Evolutionary conservation across 2,113 vertebrate genomes (phyloP), one percentile per base, ranked within the genome.

Genomic region (Chamaea fasciata): DNA sequence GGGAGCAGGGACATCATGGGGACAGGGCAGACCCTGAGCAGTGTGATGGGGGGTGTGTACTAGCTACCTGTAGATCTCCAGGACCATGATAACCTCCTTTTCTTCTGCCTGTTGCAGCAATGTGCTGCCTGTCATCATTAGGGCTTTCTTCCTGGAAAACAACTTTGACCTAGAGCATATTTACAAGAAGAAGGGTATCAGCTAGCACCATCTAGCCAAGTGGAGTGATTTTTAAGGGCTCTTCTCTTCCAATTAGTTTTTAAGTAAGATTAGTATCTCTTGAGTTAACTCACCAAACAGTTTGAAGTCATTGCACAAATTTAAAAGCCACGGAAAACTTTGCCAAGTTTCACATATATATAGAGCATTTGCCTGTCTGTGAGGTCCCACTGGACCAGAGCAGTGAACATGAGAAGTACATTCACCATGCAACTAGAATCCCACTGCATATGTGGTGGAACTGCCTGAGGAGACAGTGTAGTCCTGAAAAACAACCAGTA

Each of bases 191-290:
- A 76, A 20, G 14, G 49, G 26, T 7, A 4, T 76, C 57, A 74
- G 16, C 44, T 75, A 63, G 39, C n/a, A 76, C 26, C 3, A 4
- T 49, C 23, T 57, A 39, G 42, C 22, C 50, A 68, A 90, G 56
- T 42, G 22, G 35, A 88, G 27, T 86, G 75, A 37, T 47, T 89
- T 71, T 80, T 20, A 74, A 53, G 28, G 27, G 3, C 26, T 79
- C 84, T 90, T 89, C 21, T 79, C 84, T 79, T 79, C 41, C 20
- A 73, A 26, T 78, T 93, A 27, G 13, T 63, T 95, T 87, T 76
- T 27, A 9, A 87, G 31, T 76, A 65, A 35, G 21, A 74, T 11
- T 47, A 33, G 31, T 22, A 39, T 59, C 70, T 53, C 59, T 63
- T 79, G 53, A 69, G 18, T 75, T 88, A 65, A 77, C 12, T 76